phyloP scores from a whole-genome alignment of 1,140 invertebrate species.

The Hycleus cichorii region DNA sequence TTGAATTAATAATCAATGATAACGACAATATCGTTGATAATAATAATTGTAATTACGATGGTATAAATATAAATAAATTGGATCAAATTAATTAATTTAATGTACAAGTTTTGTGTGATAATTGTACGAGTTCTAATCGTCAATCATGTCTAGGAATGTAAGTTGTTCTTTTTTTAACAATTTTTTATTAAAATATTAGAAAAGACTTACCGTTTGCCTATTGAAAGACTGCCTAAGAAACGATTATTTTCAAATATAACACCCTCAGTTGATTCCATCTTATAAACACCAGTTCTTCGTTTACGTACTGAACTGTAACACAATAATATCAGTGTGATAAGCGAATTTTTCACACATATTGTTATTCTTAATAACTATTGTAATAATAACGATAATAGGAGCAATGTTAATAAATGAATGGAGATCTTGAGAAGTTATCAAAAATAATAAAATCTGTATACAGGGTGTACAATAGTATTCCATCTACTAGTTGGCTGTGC shows the following conservation, averaged over 20 bases:
- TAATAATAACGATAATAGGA: background rate
- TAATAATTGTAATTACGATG: too few species aligned
- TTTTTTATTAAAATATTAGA: background rate
- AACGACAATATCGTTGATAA: too few species aligned
- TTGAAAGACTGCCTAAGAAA: conserved; percentile 33
- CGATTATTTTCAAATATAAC: conserved; percentile 36
- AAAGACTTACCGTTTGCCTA: conserved; percentile 35
- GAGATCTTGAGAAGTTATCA: background rate
- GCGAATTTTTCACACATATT: background rate
- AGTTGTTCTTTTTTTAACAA: too few species aligned
- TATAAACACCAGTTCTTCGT: conserved; percentile 35
- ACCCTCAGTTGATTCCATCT: conserved; percentile 32
- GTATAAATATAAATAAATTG: too few species aligned
- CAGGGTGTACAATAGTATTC: too few species aligned
- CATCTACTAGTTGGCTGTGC: too few species aligned
- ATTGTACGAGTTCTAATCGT: too few species aligned
- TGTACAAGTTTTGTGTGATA: too few species aligned
- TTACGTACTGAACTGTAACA: conserved; percentile 4
- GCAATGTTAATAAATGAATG: background rate
- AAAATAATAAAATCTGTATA: background rate
- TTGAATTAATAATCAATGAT: too few species aligned
- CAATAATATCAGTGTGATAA: background rate
- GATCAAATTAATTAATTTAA: too few species aligned
- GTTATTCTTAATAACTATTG: background rate
- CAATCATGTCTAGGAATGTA: too few species aligned